These are phyloP conservation scores for Morbakka virulenta DNA, from an alignment of 30 jellyfish, hydroid and myxozoan species.

Conservation along the genomic window DNA sequence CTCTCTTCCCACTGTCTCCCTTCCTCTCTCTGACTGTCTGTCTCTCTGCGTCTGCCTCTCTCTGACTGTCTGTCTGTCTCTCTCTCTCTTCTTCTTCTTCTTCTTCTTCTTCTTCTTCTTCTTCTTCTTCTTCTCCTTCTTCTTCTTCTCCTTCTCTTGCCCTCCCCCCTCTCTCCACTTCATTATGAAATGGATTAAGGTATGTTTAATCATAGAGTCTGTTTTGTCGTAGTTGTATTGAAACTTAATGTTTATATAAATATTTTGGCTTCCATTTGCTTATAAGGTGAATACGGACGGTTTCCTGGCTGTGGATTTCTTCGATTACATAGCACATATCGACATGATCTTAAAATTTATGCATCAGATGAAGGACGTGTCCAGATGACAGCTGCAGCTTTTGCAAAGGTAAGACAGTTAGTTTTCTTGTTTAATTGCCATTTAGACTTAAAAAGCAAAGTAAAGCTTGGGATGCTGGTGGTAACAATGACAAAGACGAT, in stretches of 20 bases:
- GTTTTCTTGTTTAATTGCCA: background rate
- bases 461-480: background rate
- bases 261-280: background rate
- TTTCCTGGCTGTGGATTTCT: slow-evolving; percentile 97
- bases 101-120: background rate
- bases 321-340: slow-evolving; percentile 99
- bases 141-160: background rate
- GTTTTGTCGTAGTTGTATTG: background rate
- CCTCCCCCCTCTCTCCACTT: background rate
- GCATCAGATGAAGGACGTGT: slow-evolving; percentile 99
- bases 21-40: background rate
- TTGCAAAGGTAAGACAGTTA: slow-evolving; percentile 72
- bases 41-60: background rate
- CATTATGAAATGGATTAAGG: background rate
- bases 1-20: too few relatives aligned
- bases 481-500: background rate
- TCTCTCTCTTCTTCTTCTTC: background rate
- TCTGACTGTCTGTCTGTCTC: background rate
- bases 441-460: background rate
- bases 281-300: slow-evolving; percentile 88
- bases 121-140: background rate
- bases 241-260: too few relatives aligned
- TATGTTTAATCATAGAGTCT: background rate
- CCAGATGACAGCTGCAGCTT: slow-evolving; percentile 99
- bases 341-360: slow-evolving; percentile 96